Evolutionary conservation across 2,113 vertebrate species (phyloP).

Genomic region (Phasianus colchicus): DNA sequence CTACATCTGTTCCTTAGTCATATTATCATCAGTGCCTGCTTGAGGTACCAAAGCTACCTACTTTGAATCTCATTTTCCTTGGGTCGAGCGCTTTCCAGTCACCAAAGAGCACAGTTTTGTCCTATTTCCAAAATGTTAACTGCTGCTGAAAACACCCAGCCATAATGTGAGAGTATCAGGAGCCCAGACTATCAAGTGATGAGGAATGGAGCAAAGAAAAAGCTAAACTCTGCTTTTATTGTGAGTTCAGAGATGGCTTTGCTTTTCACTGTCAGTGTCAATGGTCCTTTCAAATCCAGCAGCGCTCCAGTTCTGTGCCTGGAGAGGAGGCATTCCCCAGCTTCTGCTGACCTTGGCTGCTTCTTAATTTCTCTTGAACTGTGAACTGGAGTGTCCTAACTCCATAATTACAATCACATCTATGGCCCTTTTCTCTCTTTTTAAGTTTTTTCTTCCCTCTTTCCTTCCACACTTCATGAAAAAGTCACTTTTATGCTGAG

Average conservation of each 20-base stretch:
- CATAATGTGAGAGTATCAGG: rapidly evolving
- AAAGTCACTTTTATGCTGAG: background rate
- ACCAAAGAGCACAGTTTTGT: background rate
- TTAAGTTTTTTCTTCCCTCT: background rate
- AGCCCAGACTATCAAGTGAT: rapidly evolving
- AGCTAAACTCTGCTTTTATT: background rate
- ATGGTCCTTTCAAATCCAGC: rapidly evolving
- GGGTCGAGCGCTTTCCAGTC: background rate
- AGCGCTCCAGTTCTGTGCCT: background rate
- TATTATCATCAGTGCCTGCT: background rate
- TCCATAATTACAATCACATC: background rate
- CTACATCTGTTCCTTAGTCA: background rate
- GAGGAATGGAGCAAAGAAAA: background rate
- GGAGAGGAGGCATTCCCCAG: background rate
- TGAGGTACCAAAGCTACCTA: background rate
- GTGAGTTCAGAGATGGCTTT: background rate
- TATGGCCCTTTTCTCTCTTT: background rate
- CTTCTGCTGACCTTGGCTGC: rapidly evolving
- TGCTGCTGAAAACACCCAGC: background rate
- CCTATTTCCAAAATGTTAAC: background rate
- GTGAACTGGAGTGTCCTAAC: background rate
- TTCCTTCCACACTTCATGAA: background rate
- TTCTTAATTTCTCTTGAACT: background rate
- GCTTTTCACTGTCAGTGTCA: rapidly evolving
- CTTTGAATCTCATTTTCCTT: background rate